Percentiles rank a stretch among this genome's conserved stretches.
Evolutionary conservation across 2,797 vertebrate genomes (phyloP).

Genomic region (Momotus momota): DNA sequence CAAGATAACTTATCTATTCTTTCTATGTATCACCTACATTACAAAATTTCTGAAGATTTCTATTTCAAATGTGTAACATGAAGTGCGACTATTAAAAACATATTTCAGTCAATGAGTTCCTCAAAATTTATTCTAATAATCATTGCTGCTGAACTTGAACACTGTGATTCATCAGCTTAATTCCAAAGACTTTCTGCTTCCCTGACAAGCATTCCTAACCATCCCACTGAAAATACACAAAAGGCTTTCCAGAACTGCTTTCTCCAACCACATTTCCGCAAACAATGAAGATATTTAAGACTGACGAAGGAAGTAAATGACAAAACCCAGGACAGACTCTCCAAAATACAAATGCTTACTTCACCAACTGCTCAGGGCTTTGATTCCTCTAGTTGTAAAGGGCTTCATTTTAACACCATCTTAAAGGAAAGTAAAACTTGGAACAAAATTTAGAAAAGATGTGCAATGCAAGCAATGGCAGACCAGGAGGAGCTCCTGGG

Average conservation of each 20-base stretch:
- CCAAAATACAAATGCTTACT: not conserved
- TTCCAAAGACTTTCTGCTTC: not conserved
- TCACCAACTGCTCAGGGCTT: not conserved
- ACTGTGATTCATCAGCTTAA: not conserved
- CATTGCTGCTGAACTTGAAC: not conserved
- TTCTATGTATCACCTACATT: not conserved
- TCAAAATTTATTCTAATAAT: not conserved
- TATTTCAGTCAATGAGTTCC: not conserved
- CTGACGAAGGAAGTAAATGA: no score
- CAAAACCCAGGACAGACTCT: not conserved
- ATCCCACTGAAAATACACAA: not conserved
- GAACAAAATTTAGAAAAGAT: not conserved
- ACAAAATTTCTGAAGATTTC: not conserved
- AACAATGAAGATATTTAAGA: accelerated
- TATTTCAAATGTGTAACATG: not conserved
- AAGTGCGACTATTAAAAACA: not conserved
- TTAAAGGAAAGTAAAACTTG: not conserved
- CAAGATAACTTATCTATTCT: not conserved
- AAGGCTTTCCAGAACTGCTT: not conserved
- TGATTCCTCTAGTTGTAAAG: not conserved
- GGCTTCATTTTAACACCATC: not conserved
- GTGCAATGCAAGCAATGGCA: not conserved
- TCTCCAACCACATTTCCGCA: not conserved
- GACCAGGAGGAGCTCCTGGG: not conserved
- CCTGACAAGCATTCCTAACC: not conserved